phyloP scores from a whole-genome alignment of 2,113 vertebrate species.

The Mustelus asterias region DNA sequence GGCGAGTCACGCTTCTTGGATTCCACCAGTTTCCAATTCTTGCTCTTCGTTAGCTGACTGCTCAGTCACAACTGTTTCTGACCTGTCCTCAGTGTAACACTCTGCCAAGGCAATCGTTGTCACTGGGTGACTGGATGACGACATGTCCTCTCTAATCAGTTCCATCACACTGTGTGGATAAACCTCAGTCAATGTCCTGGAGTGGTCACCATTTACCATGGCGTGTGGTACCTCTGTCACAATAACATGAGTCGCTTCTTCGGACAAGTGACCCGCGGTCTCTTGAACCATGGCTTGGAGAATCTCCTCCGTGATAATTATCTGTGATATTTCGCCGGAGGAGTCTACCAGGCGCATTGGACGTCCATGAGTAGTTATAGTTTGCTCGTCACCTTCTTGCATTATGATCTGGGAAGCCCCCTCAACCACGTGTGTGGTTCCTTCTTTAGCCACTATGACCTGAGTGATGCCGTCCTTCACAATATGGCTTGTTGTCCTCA shows the following conservation, averaged over 20 bases:
- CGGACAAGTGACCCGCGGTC: conserved; percentile 50
- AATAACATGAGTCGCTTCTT: conserved; percentile 81
- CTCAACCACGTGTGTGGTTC: conserved; percentile 70
- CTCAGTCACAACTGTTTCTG: conserved; percentile 11
- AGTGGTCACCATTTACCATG: conserved; percentile 60
- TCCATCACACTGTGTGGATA: conserved; percentile 64
- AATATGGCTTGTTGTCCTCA: conserved; percentile 67
- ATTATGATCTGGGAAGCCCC: conserved; percentile 62
- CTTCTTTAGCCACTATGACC: conserved; percentile 87
- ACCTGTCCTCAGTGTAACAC: conserved; percentile 22
- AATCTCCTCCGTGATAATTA: conserved; percentile 66
- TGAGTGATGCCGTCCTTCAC: conserved; percentile 86
- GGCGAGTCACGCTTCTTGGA: neutral
- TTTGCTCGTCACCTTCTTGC: conserved; percentile 56
- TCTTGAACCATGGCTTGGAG: conserved; percentile 63
- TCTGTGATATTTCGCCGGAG: conserved; percentile 60
- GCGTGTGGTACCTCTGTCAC: conserved; percentile 82
- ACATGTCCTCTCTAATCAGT: neutral
- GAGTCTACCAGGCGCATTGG: conserved; percentile 58
- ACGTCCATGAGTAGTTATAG: conserved; percentile 50
- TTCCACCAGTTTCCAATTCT: conserved; percentile 2
- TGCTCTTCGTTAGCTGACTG: neutral
- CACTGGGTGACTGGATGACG: neutral
- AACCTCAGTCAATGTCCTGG: conserved; percentile 44
- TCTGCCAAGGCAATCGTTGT: conserved; percentile 6